Percentiles rank a stretch among this genome's conserved stretches.
phyloP scores from a whole-genome alignment of 30 jellyfish, hydroid and myxozoan species.

The Chrysaora quinquecirrha region DNA sequence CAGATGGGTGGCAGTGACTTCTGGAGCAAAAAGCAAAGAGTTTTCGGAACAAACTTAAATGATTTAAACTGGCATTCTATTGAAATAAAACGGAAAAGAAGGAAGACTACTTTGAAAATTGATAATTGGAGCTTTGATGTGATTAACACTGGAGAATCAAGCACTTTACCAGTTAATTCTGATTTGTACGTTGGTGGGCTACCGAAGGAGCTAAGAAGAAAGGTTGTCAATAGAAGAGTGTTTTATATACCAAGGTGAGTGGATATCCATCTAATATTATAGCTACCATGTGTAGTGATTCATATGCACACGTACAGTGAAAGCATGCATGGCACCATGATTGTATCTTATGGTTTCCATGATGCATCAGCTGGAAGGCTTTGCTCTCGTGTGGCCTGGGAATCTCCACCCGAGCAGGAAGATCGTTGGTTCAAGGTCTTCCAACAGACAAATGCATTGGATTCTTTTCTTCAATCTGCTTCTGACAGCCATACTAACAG shows the following conservation, averaged over 20 bases:
- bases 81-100: constrained; percentile 22
- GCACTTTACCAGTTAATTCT: constrained; percentile 65
- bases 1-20: constrained; percentile 68
- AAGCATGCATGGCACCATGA: too few species aligned
- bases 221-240: constrained; percentile 27
- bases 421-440: too few species aligned
- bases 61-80: constrained; percentile 90
- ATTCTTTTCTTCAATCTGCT: too few species aligned
- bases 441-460: too few species aligned
- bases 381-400: neutral
- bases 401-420: neutral
- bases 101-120: constrained; percentile 44
- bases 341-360: neutral
- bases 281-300: neutral
- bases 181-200: constrained; percentile 88
- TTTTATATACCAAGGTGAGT: constrained; percentile 35
- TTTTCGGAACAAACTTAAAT: constrained; percentile 66
- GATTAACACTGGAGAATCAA: constrained; percentile 20
- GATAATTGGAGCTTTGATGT: constrained; percentile 50
- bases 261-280: neutral
- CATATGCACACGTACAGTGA: neutral
- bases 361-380: neutral
- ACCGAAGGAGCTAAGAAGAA: neutral
- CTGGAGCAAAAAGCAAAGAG: constrained; percentile 20
- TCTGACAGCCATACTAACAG: too few species aligned